These are phyloP conservation scores for Oopsacas minuta DNA, from an alignment of 37 sponge, comb jelly and placozoan species.

Conservation along the genomic window DNA sequence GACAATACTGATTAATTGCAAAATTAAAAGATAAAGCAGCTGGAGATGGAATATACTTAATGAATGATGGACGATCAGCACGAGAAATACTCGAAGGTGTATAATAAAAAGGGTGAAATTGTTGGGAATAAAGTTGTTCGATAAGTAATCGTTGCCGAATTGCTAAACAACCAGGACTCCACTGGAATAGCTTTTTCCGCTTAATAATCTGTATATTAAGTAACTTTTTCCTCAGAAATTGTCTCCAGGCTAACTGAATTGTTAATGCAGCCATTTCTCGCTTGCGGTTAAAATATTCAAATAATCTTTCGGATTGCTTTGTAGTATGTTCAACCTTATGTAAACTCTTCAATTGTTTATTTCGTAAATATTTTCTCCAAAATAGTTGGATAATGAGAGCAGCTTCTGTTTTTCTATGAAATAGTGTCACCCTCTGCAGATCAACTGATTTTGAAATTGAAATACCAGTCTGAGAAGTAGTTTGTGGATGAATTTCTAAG, in stretches of 20 bases:
- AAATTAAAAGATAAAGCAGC: constrained; percentile 86
- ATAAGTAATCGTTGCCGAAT: not conserved
- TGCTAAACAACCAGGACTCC: constrained; percentile 55
- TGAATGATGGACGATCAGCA: constrained; percentile 73
- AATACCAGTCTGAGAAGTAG: no score
- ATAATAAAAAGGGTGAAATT: constrained; percentile 35
- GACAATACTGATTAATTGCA: constrained; percentile 52
- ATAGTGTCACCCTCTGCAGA: not conserved
- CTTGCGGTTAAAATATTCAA: constrained; percentile 34
- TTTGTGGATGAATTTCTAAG: no score
- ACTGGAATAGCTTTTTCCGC: constrained; percentile 50
- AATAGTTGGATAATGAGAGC: not conserved
- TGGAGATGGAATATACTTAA: constrained; percentile 56
- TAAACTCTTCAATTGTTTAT: not conserved
- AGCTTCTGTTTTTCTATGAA: constrained; percentile 1
- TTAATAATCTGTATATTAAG: constrained; percentile 13
- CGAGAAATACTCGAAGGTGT: constrained; percentile 60
- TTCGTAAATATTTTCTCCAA: not conserved
- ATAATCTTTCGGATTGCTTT: not conserved
- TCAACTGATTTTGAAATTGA: no score
- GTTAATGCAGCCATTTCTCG: constrained; percentile 80
- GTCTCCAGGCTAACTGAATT: constrained; percentile 89
- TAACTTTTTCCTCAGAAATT: constrained; percentile 47
- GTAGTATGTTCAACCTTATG: not conserved
- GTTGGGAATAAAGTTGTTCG: constrained; percentile 25